A percentile compares a stretch with the other conserved stretches of the same genome.
Conservation (phyloP, 2,797 vertebrate genomes). For the Gymnocypris eckloni region DNA sequence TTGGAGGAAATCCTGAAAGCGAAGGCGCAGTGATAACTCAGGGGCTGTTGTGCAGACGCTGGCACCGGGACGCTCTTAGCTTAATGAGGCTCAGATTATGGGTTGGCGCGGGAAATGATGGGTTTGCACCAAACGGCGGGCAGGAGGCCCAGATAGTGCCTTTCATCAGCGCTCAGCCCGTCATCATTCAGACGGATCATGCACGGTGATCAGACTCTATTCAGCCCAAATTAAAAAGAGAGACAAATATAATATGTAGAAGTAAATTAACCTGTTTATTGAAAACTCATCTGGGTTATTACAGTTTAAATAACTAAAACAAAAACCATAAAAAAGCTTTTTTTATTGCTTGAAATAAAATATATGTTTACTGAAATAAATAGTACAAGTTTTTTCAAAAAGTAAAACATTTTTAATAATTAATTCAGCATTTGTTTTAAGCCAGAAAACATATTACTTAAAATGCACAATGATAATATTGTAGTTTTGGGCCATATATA, state of each 20-base stretch:
- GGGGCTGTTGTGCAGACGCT: not conserved
- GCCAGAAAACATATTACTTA: too few relatives aligned
- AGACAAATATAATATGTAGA: not conserved
- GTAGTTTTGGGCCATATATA: too few relatives aligned
- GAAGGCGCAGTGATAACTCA: not conserved
- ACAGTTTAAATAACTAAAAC: not conserved
- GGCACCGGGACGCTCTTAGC: constrained; percentile 10
- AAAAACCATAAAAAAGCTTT: not conserved
- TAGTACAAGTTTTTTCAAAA: too few relatives aligned
- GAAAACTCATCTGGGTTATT: not conserved
- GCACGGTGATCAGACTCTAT: not conserved
- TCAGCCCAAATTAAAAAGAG: not conserved
- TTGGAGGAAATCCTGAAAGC: constrained; percentile 9
- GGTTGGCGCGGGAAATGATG: constrained; percentile 1
- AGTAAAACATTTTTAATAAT: too few relatives aligned
- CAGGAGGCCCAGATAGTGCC: constrained; percentile 53
- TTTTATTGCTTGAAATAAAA: not conserved
- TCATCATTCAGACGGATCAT: not conserved
- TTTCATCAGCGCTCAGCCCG: constrained; percentile 59
- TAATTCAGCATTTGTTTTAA: too few relatives aligned
- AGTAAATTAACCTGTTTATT: not conserved
- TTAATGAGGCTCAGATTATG: constrained; percentile 49
- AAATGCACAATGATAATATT: too few relatives aligned
- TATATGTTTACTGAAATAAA: not conserved
- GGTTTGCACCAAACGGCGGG: constrained; percentile 50